A percentile compares a stretch with the other conserved stretches of the same genome.
phyloP scores from a whole-genome alignment of 1,140 invertebrate species.

The Aphis gossypii region DNA sequence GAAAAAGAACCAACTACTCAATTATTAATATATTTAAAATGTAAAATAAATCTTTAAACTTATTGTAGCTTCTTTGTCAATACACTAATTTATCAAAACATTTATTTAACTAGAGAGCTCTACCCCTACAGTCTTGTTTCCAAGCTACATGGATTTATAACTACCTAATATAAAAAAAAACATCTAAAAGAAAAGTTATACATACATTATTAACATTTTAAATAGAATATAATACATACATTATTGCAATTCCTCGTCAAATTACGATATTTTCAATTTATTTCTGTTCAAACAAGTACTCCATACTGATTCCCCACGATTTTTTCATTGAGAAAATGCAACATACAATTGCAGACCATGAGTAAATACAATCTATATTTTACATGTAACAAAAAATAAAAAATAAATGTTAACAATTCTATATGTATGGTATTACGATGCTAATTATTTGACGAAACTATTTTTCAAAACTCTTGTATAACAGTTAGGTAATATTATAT shows the following conservation, averaged over 20 bases:
- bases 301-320: not conserved
- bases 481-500: not conserved
- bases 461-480: not conserved
- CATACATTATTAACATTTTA: too few species aligned
- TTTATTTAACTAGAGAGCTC: not conserved
- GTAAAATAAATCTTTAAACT: not conserved
- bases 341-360: not conserved
- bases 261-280: not conserved
- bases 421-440: not conserved
- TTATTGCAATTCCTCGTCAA: too few species aligned
- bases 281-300: not conserved
- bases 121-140: not conserved
- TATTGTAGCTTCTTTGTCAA: not conserved
- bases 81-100: not conserved
- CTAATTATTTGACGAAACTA: not conserved
- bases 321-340: not conserved
- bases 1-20: conserved; percentile 26
- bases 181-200: too few species aligned
- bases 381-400: not conserved
- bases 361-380: not conserved
- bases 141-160: not conserved
- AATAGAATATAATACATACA: too few species aligned
- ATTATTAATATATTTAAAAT: not conserved
- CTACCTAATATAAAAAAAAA: not conserved
- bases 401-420: not conserved